Percentiles rank a stretch among this genome's conserved stretches.
phyloP scores from a whole-genome alignment of 2,113 vertebrate species.

The Dendropsophus ebraccatus region DNA sequence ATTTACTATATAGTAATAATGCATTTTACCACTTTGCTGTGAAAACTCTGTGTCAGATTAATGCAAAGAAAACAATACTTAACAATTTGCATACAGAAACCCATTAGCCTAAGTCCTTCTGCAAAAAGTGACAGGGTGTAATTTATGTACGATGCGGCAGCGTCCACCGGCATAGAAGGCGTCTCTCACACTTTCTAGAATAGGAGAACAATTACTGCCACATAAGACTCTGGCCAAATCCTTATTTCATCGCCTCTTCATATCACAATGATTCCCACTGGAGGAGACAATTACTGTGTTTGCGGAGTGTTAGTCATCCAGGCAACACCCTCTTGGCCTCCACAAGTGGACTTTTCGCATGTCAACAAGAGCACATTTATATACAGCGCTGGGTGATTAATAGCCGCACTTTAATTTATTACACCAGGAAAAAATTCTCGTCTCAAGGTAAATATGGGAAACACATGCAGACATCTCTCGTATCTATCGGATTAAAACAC shows the following conservation, averaged over 20 bases:
- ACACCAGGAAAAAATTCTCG: background rate
- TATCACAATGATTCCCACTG: conserved; percentile 37
- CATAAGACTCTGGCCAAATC: conserved; percentile 46
- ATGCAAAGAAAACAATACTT: background rate
- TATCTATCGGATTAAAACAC: no score
- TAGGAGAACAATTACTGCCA: conserved; percentile 32
- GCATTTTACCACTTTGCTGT: no score
- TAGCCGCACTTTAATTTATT: conserved; percentile 3
- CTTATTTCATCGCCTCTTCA: conserved; percentile 38
- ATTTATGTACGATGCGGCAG: background rate
- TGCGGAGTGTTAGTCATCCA: conserved; percentile 65
- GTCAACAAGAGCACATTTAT: conserved; percentile 27
- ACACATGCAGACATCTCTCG: background rate
- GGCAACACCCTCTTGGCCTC: conserved; percentile 63
- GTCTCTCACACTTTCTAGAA: conserved; percentile 26
- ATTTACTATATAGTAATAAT: no score
- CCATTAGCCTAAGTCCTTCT: background rate
- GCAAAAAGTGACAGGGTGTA: background rate
- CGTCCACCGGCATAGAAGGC: background rate
- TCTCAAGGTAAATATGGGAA: background rate
- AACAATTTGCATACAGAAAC: background rate
- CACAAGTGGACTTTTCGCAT: conserved; percentile 26
- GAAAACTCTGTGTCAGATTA: no score
- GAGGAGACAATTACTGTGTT: conserved; percentile 60
- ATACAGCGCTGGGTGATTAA: conserved; percentile 12